phyloP scores from a whole-genome alignment of 2,888 invertebrate genomes.

The Cotesia congregata region DNA sequence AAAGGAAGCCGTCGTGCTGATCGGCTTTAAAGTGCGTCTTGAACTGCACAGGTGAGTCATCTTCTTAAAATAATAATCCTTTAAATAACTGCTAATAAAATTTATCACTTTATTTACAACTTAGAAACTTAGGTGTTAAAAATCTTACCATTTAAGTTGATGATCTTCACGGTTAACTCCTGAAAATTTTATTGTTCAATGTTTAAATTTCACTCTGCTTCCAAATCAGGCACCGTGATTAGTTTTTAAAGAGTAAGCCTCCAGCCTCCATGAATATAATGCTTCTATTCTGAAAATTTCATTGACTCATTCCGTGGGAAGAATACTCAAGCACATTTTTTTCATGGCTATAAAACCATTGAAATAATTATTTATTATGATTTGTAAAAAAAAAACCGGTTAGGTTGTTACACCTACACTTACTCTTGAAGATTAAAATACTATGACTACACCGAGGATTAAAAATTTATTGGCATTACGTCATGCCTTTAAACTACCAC shows the following conservation, averaged over 20 bases:
- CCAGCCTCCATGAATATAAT: neutral
- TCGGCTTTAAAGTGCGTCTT: neutral
- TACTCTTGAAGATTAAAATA: neutral
- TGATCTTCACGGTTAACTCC: neutral
- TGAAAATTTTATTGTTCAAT: neutral
- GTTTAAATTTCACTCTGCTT: neutral
- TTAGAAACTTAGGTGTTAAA: too few species aligned
- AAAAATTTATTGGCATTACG: neutral
- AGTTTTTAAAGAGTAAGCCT: neutral
- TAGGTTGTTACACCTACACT: neutral
- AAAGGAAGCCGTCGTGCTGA: neutral
- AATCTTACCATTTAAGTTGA: neutral
- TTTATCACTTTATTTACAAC: neutral
- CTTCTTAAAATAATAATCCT: neutral
- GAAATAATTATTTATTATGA: neutral
- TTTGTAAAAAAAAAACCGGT: neutral
- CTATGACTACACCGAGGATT: neutral
- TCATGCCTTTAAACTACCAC: neutral
- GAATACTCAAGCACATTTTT: neutral
- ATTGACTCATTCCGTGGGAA: neutral
- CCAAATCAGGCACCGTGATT: neutral
- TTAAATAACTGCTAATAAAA: neutral
- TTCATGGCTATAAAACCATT: neutral
- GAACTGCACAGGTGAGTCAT: neutral
- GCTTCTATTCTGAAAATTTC: neutral